Evolutionary conservation across 2,113 vertebrate species (phyloP), one percentile per base, ranked within the genome.

Genomic region (Nothobranchius kuhntae): DNA sequence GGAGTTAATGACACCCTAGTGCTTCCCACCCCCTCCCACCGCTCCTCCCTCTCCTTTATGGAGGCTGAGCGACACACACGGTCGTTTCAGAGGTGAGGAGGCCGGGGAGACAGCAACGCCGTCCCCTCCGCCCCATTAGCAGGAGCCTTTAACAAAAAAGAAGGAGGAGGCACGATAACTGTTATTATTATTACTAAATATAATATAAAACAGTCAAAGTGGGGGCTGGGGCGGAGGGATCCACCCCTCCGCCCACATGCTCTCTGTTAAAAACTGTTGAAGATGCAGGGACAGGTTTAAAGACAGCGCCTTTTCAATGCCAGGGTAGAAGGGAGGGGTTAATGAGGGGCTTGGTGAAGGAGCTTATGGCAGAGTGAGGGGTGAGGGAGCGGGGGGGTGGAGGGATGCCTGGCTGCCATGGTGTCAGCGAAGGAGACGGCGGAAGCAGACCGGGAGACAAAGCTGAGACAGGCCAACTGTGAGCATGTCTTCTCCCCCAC

Each of bases 151-250:
- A 87, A 87, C 83, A 88, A 83, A 86, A 82, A 88, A 84, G 86
- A 80, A 82, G 77, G 85, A 81, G 86, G 80, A 77, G 88, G 78
- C 63, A 58, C 79, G 70, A 91, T 90, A 88, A 87, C 90, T 90
- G 91, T 92, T 89, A 93, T 93, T 92, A 93, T 90, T 92, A 90
- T 89, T 85, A 90, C 89, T 90, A 91, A 91, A 92, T 91, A 91
- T 93, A 92, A 91, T 92, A 92, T 89, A 81, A 92, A 84, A 86
- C 77, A 81, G 89, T 88, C 86, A 83, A 82, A 76, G 87, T 59
- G 83, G 80, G 84, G 86, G 83, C 62, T 50, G 60, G 9, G 76
- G 62, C 70, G 68, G 58, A 54, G 53, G 71, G 81, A 89, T 86
- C 88, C 89, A 86, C 86, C 92, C 91, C 82, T 82, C 86, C 91